Conservation (phyloP, 2,888 invertebrate species). For the Microplitis manilae region DNA sequence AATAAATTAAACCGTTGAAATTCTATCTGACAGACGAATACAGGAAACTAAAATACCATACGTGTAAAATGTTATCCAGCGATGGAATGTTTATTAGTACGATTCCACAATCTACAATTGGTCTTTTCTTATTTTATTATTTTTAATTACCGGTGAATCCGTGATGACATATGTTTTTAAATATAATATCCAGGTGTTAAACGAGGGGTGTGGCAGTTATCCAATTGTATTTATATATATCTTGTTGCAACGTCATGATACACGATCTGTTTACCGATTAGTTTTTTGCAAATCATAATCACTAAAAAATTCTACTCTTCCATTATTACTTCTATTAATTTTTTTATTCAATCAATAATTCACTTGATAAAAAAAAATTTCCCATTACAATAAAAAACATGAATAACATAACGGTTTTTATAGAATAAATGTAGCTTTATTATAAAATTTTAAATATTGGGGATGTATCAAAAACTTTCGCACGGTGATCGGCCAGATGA, state of each 20-base stretch:
- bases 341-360: neutral
- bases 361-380: constrained; percentile 2
- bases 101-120: constrained; percentile 22
- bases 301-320: constrained; percentile 12
- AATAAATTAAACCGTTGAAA: constrained; percentile 39
- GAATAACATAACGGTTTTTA: neutral
- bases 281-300: constrained; percentile 17
- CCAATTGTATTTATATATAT: constrained; percentile 30
- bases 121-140: constrained; percentile 43
- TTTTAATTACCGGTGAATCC: constrained; percentile 49
- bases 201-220: constrained; percentile 51
- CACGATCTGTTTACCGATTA: constrained; percentile 38
- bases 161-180: constrained; percentile 51
- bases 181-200: constrained; percentile 56
- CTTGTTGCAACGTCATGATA: constrained; percentile 37
- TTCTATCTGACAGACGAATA: constrained; percentile 23
- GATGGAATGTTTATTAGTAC: neutral
- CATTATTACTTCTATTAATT: neutral
- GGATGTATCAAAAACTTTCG: constrained; percentile 44
- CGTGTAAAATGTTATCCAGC: too few species aligned
- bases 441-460: neutral
- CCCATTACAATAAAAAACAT: neutral
- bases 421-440: neutral
- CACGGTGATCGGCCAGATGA: constrained; percentile 56
- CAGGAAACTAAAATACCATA: neutral